Evolutionary conservation across 2,888 invertebrate genomes (phyloP), one percentile per base, ranked within the genome.

Genomic region (Acanthopleura granulata): DNA sequence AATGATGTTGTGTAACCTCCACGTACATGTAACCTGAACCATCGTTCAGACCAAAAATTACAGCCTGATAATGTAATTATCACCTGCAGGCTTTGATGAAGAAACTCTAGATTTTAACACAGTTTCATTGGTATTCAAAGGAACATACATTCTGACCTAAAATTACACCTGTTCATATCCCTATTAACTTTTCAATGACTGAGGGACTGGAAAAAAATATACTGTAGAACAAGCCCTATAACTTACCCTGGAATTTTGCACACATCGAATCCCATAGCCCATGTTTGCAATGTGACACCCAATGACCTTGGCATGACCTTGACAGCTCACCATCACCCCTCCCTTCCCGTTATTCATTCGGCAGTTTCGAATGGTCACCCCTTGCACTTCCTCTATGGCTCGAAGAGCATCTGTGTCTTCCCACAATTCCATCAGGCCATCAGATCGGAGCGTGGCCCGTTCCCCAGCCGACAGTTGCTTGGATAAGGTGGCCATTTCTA

Each of bases 251-350:
- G 88, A 82, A 75, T 86, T 87, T 75, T 88, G 87, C 69, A 88
- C 84, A 79, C 88, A 87, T 51, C 87, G 77, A 62, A 88, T 84
- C 11, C 86, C 87, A 74, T 87, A 88, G n/a, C 84, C 84, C n/a
- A 88, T 83, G 76, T 86, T 84, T 75, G 82, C 83, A 72, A 87
- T 83, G 72, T 87, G 85, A 80, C 84, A 84, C 75, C 85, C 83
- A 49, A 84, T 82, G 62, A 88, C 76, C 72, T 84, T 80, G 51
- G 84, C 84, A 69, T 87, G 86, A 15, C 83, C 86, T 76, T 87
- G 87, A 11, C 85, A 78, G 49, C 84, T 83, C 73, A 87, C 83
- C 80, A 84, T 83, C 16, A 87, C 77, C 4, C 85, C 87, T 0
- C 87, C 88, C 74, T 85, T 86, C 78, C 87, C 82, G 77, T 85